Conservation (phyloP, 1,140 invertebrate species). For the Sminthurinus signatus region DNA sequence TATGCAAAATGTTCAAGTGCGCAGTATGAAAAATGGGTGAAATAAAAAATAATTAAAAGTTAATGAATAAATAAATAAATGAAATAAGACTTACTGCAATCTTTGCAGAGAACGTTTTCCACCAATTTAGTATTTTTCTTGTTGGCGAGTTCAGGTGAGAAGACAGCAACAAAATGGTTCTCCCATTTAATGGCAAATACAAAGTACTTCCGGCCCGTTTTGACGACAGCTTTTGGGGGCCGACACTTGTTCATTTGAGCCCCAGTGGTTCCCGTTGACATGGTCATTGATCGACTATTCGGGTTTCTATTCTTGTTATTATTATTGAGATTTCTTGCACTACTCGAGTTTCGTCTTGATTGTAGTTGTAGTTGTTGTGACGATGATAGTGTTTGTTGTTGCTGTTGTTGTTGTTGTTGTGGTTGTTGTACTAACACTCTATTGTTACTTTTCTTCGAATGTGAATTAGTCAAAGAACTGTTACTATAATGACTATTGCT, state of each 20-base stretch:
- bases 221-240: constrained; percentile 37
- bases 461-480: constrained; percentile 17
- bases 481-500: not conserved
- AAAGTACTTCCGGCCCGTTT: constrained; percentile 41
- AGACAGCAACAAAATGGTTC: constrained; percentile 38
- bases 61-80: not conserved
- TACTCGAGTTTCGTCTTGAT: not conserved
- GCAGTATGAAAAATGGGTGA: too few relatives aligned
- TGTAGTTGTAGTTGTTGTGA: too few relatives aligned
- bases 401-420: constrained; percentile 12
- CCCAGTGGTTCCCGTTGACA: not conserved
- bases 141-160: constrained; percentile 40
- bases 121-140: constrained; percentile 39
- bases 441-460: constrained; percentile 19
- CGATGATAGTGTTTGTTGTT: not conserved
- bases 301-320: constrained; percentile 23
- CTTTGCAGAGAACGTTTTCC: constrained; percentile 36
- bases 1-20: too few relatives aligned
- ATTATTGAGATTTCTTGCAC: constrained; percentile 19
- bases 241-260: constrained; percentile 20
- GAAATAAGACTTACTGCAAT: constrained; percentile 36
- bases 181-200: constrained; percentile 39
- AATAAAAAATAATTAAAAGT: too few relatives aligned
- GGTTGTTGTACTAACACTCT: constrained; percentile 14
- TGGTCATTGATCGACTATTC: not conserved